Evolutionary conservation across 1,140 invertebrate genomes (phyloP).

Genomic region (Scaptomyza graminum): DNA sequence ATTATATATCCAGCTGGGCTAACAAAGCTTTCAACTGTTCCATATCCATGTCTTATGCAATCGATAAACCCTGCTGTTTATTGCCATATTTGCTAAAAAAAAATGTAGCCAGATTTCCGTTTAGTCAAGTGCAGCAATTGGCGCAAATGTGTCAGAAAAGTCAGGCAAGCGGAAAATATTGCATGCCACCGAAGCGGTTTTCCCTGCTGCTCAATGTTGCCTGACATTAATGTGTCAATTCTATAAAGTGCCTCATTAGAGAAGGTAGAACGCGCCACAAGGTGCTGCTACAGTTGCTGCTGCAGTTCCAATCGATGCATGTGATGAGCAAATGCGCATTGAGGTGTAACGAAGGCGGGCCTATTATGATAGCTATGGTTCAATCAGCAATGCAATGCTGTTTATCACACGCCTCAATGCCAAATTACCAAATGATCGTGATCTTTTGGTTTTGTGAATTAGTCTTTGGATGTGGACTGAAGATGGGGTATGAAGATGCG

Average conservation of each 20-base stretch:
- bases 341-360: constrained; percentile 1
- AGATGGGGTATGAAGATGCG: constrained; percentile 11
- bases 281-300: constrained; percentile 7
- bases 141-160: constrained; percentile 66
- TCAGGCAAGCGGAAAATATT: constrained; percentile 67
- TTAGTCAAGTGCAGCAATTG: constrained; percentile 51
- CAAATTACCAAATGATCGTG: constrained; percentile 50
- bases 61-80: constrained; percentile 18
- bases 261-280: constrained; percentile 25
- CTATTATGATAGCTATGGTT: constrained; percentile 8
- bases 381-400: constrained; percentile 65
- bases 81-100: constrained; percentile 46
- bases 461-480: not conserved
- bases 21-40: constrained; percentile 32
- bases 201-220: constrained; percentile 59
- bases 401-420: constrained; percentile 82
- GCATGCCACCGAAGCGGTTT: constrained; percentile 22
- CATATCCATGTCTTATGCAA: constrained; percentile 6
- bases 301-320: constrained; percentile 7
- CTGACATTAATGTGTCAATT: constrained; percentile 81
- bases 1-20: constrained; percentile 34
- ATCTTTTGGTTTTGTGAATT: constrained; percentile 24
- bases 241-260: constrained; percentile 80
- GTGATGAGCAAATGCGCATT: constrained; percentile 40
- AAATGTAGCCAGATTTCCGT: constrained; percentile 16